Percentiles rank a stretch among this genome's conserved stretches.
Conservation (phyloP, 2,888 invertebrate genomes). For the Disparrhopalites patrizii region DNA sequence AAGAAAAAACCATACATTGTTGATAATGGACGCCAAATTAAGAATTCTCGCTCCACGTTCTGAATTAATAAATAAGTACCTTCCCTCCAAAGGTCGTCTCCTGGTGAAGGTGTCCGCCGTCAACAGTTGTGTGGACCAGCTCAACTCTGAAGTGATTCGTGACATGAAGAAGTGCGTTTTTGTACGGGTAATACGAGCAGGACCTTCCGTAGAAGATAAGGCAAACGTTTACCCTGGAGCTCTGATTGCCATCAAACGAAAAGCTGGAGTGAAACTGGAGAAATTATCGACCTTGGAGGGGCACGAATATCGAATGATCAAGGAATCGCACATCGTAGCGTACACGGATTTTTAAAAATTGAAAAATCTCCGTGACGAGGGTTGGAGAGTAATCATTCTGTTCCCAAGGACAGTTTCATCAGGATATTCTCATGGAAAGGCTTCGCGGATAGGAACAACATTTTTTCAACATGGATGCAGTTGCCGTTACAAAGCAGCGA, state of each 20-base stretch:
- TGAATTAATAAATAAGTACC: neutral
- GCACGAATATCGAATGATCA: slow-evolving; percentile 1
- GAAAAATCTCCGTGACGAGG: no score
- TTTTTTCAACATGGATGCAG: no score
- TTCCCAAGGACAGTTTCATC: no score
- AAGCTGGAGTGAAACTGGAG: neutral
- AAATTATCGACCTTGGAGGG: neutral
- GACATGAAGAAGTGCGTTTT: neutral
- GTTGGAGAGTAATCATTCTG: no score
- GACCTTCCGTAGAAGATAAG: neutral
- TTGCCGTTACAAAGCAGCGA: no score
- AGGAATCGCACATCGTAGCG: slow-evolving; percentile 7
- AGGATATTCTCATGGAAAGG: no score
- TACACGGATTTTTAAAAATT: slow-evolving; percentile 6
- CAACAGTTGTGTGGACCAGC: neutral
- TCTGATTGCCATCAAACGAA: neutral
- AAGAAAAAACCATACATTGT: no score
- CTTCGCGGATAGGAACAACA: no score
- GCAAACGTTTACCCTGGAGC: neutral
- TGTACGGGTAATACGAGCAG: neutral
- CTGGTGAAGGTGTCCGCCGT: neutral
- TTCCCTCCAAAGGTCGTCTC: neutral
- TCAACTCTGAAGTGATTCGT: neutral
- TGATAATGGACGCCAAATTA: no score
- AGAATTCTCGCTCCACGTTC: no score